Conservation (phyloP, 2,113 vertebrate species). For the Tragelaphus strepsiceros region DNA sequence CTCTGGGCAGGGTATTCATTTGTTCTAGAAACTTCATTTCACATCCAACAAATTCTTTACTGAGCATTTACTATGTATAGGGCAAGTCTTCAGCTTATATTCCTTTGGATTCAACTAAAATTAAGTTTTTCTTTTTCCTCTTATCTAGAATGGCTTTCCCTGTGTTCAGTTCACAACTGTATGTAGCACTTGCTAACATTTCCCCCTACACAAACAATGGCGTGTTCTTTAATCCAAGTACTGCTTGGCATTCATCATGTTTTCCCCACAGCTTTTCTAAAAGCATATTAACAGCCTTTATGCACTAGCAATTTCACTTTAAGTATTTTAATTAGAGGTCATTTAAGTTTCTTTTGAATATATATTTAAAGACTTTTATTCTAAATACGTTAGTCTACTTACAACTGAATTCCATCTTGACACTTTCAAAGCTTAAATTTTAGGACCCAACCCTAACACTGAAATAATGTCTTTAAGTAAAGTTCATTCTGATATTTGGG, state of each 20-base stretch:
- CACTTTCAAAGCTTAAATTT: not conserved
- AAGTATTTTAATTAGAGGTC: not conserved
- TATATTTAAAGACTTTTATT: not conserved
- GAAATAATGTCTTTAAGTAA: not conserved
- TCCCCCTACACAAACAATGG: not conserved
- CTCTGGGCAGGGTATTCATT: not conserved
- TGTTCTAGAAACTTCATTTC: not conserved
- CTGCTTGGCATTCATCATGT: not conserved
- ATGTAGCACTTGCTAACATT: not conserved
- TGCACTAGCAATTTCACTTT: not conserved
- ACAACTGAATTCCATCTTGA: not conserved
- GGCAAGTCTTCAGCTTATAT: not conserved
- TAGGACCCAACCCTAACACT: not conserved
- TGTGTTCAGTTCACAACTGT: not conserved
- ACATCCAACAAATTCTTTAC: not conserved
- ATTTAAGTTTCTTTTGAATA: not conserved
- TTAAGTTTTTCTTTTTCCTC: not conserved
- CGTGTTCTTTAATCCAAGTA: not conserved
- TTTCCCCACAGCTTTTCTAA: not conserved
- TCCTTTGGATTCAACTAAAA: not conserved
- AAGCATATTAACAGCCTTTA: not conserved
- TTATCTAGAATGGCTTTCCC: not conserved
- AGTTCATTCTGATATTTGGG: not conserved
- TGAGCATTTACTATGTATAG: not conserved
- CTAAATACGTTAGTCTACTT: not conserved